Evolutionary conservation across 2,797 vertebrate genomes (phyloP), one percentile per base, ranked within the genome.

Genomic region (Streptopelia turtur): DNA sequence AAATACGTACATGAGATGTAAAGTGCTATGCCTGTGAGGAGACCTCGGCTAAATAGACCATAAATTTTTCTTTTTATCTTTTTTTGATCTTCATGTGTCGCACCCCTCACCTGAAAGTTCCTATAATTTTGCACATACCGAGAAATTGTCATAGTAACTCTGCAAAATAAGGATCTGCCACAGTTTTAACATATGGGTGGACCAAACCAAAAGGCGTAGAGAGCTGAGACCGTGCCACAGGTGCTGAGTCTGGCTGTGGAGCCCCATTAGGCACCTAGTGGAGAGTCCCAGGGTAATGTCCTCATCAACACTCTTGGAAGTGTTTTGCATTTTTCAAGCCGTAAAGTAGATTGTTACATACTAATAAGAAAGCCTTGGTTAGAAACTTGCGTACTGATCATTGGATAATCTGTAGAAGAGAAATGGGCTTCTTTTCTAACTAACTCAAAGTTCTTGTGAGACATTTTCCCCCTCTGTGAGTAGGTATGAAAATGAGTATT

Each of bases 231-330:
- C 10, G 12, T 33, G 4, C 50, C 5, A 2, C 14, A 9, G 52
- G 31, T 28, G 23, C 37, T 2, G 8, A 43, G 45, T 12, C 13
- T 13, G 35, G 47, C 47, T 49, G 47, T 24, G 23, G 21, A 24
- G 47, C 47, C 47, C 47, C 47, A 49, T 11, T 49, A 24, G 47
- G 35, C 37, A 9, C 6, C 20, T 37, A 21, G 9, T 11, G 61
- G 33, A 11, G 24, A 45, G 28, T 47, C 56, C 41, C 55, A 16
- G n/a, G n/a, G 30, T 24, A 11, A 9, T 16, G 28, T 33, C 33
- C 39, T 31, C 7, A 27, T 13, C 25, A 43, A 27, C 16, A 5
- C 11, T 10, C 64, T 43, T 13, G 2, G 3, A 10, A 1, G 5
- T 15, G 45, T 37, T 23, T 45, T 57, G 43, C 28, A 3, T 43